phyloP scores from a whole-genome alignment of 2,888 invertebrate genomes.

The Tethea ocularis region DNA sequence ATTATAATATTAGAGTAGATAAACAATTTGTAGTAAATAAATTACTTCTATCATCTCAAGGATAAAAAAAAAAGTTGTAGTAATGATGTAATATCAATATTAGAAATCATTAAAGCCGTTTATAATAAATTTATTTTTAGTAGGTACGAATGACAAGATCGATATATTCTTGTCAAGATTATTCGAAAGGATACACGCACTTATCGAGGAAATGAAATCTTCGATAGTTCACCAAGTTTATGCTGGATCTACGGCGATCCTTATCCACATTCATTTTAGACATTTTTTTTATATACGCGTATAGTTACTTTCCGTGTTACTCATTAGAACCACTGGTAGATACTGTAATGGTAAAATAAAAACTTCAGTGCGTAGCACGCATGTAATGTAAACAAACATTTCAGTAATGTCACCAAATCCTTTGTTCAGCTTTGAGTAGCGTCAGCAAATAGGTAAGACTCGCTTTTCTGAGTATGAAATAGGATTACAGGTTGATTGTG shows the following conservation, averaged over 20 bases:
- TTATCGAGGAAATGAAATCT: conserved; percentile 70
- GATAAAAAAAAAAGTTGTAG: too few species aligned
- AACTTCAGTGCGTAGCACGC: not conserved
- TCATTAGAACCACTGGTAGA: not conserved
- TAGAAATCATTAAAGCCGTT: too few species aligned
- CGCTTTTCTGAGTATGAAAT: too few species aligned
- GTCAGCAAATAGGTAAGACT: not conserved
- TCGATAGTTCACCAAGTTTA: conserved; percentile 62
- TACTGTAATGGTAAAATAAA: not conserved
- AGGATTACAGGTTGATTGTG: too few species aligned
- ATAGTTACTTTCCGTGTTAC: not conserved
- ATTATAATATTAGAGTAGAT: too few species aligned
- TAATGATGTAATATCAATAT: too few species aligned
- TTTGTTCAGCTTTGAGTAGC: not conserved
- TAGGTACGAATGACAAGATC: too few species aligned
- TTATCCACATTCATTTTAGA: conserved; percentile 42
- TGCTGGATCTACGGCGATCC: conserved; percentile 62
- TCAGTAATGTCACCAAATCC: not conserved
- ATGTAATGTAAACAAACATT: not conserved
- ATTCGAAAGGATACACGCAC: conserved; percentile 31
- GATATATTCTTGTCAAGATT: not conserved
- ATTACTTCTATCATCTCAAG: too few species aligned
- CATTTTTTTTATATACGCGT: conserved; percentile 27
- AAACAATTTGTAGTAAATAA: too few species aligned
- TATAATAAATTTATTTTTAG: too few species aligned